phyloP scores from a whole-genome alignment of 2,888 invertebrate species.

The Campoplex capitator region DNA sequence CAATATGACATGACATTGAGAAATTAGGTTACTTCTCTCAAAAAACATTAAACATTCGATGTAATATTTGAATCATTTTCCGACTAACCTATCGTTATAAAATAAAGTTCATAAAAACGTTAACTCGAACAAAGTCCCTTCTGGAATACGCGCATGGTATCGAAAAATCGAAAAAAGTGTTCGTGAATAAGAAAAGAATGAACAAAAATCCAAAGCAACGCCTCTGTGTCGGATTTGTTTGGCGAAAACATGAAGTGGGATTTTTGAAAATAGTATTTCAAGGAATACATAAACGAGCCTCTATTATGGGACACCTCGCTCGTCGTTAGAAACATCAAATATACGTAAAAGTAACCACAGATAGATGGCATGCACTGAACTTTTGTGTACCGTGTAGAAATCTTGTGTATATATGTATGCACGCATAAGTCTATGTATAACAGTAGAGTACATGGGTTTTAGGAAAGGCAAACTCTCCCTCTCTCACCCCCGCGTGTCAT shows the following conservation, averaged over 20 bases:
- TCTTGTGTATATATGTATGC: conserved; percentile 10
- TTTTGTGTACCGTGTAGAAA: conserved; percentile 12
- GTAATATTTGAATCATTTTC: background rate
- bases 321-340: conserved; percentile 23
- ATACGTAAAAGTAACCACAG: conserved; percentile 59
- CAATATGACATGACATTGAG: background rate
- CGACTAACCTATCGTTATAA: background rate
- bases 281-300: conserved; percentile 20
- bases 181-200: conserved; percentile 18
- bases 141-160: background rate
- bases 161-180: conserved; percentile 24
- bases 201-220: conserved; percentile 24
- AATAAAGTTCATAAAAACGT: background rate
- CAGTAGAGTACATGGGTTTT: conserved; percentile 36
- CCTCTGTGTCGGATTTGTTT: conserved; percentile 51
- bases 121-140: background rate
- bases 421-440: conserved; percentile 33
- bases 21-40: background rate
- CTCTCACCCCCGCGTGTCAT: conserved; percentile 44
- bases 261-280: conserved; percentile 46
- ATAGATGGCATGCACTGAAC: conserved; percentile 20
- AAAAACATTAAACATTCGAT: background rate
- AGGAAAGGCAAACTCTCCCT: conserved; percentile 51
- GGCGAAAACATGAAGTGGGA: conserved; percentile 39
- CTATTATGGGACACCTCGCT: conserved; percentile 2